Percentiles rank a stretch among this genome's conserved stretches.
These are phyloP conservation scores for Heliconius himera DNA, from an alignment of 1,140 invertebrate genomes.

Conservation along the genomic window DNA sequence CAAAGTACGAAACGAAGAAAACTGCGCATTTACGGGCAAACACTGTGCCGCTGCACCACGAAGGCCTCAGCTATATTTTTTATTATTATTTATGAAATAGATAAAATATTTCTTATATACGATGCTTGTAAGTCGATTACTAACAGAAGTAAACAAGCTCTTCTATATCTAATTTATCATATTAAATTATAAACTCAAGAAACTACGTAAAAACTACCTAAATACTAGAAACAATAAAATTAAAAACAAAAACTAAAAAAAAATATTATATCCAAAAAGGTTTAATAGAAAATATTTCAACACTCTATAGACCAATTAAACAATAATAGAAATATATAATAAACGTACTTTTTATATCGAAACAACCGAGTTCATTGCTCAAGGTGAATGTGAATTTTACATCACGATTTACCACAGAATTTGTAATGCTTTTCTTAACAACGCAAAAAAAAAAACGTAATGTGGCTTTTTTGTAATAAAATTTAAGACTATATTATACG, in stretches of 20 bases:
- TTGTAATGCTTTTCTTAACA: slow-evolving; percentile 28
- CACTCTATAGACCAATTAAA: not conserved
- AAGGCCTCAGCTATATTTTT: too few species aligned
- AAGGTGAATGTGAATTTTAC: slow-evolving; percentile 24
- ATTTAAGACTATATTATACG: not conserved
- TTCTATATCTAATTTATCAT: too few species aligned
- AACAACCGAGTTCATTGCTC: slow-evolving; percentile 25
- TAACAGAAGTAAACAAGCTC: too few species aligned
- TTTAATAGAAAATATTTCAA: not conserved
- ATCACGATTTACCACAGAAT: slow-evolving; percentile 29
- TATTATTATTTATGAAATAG: too few species aligned
- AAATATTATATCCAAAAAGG: not conserved
- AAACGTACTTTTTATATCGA: not conserved
- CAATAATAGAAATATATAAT: slow-evolving; percentile 9
- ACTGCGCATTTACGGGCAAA: too few species aligned
- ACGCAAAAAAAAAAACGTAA: slow-evolving; percentile 12
- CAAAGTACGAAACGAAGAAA: too few species aligned
- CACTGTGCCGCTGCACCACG: too few species aligned
- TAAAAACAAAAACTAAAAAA: not conserved
- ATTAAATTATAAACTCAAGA: too few species aligned
- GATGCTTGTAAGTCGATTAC: too few species aligned
- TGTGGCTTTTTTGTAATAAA: not conserved
- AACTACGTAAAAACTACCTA: too few species aligned
- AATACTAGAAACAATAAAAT: not conserved
- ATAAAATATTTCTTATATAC: too few species aligned